Conservation (phyloP, 2,888 invertebrate genomes). For the Drosophila mimetica region DNA sequence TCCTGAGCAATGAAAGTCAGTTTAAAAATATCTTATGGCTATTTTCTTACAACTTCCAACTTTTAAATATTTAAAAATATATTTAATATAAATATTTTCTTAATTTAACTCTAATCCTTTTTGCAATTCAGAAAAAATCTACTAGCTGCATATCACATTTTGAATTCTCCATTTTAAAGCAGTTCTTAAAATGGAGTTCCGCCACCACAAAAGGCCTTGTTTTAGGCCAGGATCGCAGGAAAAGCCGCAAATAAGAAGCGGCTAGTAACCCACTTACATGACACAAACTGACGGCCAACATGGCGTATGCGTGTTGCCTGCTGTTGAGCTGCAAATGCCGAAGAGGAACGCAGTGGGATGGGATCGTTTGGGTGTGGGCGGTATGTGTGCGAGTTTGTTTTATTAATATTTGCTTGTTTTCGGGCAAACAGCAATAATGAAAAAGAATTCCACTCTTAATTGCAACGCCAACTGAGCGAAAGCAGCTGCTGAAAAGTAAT, state of each 20-base stretch:
- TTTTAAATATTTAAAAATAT: too few relatives aligned
- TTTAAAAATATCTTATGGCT: too few relatives aligned
- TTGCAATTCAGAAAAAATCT: too few relatives aligned
- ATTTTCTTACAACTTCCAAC: too few relatives aligned
- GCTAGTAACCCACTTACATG: slow-evolving; percentile 65
- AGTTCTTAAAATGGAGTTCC: neutral
- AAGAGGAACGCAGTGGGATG: neutral
- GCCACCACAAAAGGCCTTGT: neutral
- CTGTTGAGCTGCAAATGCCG: slow-evolving; percentile 47
- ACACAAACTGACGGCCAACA: slow-evolving; percentile 76
- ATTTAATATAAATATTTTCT: too few relatives aligned
- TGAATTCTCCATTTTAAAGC: too few relatives aligned
- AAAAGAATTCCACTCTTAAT: slow-evolving; percentile 72
- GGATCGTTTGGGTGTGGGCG: slow-evolving; percentile 10
- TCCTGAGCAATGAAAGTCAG: too few relatives aligned
- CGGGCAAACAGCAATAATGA: slow-evolving; percentile 67
- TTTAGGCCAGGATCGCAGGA: slow-evolving; percentile 21
- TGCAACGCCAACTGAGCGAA: slow-evolving; percentile 55
- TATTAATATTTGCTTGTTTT: slow-evolving; percentile 46
- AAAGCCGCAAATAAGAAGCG: too few relatives aligned
- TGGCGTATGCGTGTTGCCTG: slow-evolving; percentile 67
- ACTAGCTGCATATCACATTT: too few relatives aligned
- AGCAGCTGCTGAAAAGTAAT: slow-evolving; percentile 65
- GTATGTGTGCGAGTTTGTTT: slow-evolving; percentile 6
- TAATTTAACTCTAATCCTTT: too few relatives aligned